Conservation (phyloP, 2,113 vertebrate genomes). For the Hypanus sabinus region DNA sequence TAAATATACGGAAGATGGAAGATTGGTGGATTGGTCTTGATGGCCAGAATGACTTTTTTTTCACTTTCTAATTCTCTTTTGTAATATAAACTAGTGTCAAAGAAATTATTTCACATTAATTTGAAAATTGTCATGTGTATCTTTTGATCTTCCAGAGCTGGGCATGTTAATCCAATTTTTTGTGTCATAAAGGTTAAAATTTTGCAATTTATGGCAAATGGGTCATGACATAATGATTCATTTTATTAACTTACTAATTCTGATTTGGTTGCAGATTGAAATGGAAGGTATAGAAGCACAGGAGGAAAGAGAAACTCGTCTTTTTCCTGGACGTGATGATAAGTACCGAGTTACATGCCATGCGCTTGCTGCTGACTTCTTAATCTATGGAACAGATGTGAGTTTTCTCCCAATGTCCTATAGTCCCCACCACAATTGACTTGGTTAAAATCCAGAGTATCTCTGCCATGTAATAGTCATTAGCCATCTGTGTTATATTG, state of each 20-base stretch:
- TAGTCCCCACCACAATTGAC: no score
- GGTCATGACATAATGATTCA: not conserved
- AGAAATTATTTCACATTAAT: not conserved
- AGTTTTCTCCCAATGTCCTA: slow-evolving; percentile 43
- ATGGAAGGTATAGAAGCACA: slow-evolving; percentile 62
- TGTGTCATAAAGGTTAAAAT: not conserved
- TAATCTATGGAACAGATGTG: slow-evolving; percentile 93
- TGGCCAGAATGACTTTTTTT: not conserved
- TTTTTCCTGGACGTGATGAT: slow-evolving; percentile 78
- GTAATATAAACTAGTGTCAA: not conserved
- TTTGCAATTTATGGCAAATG: not conserved
- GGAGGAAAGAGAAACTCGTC: slow-evolving; percentile 83
- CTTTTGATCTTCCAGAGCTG: not conserved
- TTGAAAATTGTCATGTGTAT: not conserved
- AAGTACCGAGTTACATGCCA: slow-evolving; percentile 81
- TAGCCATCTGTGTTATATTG: no score
- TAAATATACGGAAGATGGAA: not conserved
- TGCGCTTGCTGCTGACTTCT: slow-evolving; percentile 82
- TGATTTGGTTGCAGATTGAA: slow-evolving; percentile 71
- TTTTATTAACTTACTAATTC: no score
- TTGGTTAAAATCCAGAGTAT: no score
- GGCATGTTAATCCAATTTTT: not conserved
- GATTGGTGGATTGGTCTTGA: not conserved
- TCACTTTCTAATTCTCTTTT: not conserved
- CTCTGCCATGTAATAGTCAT: no score